phyloP scores from a whole-genome alignment of 2,888 invertebrate genomes.

The Tromatobia lineatoria region DNA sequence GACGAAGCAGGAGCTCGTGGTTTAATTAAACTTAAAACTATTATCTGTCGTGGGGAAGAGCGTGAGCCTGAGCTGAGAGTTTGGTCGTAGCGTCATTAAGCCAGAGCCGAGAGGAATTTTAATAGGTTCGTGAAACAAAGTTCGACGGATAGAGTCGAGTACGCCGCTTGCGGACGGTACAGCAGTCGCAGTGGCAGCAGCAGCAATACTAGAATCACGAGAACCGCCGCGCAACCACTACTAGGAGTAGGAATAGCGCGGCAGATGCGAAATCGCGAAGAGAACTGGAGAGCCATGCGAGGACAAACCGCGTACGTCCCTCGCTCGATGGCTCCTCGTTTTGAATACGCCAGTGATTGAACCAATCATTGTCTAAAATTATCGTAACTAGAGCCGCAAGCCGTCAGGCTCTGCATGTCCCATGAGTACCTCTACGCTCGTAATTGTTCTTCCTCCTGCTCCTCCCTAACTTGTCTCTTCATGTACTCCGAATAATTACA shows the following conservation, averaged over 20 bases:
- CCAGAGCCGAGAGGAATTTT: conserved; percentile 72
- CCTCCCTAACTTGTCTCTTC: conserved; percentile 12
- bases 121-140: conserved; percentile 70
- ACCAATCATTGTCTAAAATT: conserved; percentile 72
- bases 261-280: conserved; percentile 55
- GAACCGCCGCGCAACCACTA: neutral
- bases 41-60: conserved; percentile 66
- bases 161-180: conserved; percentile 1
- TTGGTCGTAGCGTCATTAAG: conserved; percentile 75
- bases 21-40: conserved; percentile 80
- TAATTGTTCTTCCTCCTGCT: conserved; percentile 50
- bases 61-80: conserved; percentile 69
- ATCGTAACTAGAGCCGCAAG: conserved; percentile 60
- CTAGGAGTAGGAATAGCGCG: neutral
- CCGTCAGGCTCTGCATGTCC: conserved; percentile 30
- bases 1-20: conserved; percentile 50
- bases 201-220: neutral
- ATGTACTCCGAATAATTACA: conserved; percentile 52
- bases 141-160: conserved; percentile 55
- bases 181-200: neutral
- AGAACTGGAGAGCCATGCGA: conserved; percentile 48
- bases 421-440: conserved; percentile 39
- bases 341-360: conserved; percentile 74
- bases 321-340: conserved; percentile 29
- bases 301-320: conserved; percentile 13